Evolutionary conservation across 2,113 vertebrate genomes (phyloP).

Genomic region (Ascaphus truei): DNA sequence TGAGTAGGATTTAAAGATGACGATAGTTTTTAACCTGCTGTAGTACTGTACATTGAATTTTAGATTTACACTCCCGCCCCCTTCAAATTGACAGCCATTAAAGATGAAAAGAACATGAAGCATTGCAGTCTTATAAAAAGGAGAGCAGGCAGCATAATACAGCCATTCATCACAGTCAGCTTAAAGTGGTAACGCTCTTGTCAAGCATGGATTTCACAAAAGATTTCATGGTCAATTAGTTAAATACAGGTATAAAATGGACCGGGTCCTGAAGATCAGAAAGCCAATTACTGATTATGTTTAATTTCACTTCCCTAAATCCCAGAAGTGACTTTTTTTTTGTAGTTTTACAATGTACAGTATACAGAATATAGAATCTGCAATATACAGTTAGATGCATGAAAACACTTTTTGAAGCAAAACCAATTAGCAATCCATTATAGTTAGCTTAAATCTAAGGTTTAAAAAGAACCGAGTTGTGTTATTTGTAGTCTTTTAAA

Average conservation of each 20-base stretch:
- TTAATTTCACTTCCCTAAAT: conserved; percentile 64
- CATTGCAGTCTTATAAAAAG: conserved; percentile 53
- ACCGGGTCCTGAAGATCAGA: conserved; percentile 58
- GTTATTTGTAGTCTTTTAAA: no score
- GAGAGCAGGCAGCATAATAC: conserved; percentile 48
- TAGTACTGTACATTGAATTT: conserved; percentile 38
- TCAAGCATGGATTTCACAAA: conserved; percentile 51
- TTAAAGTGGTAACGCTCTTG: conserved; percentile 47
- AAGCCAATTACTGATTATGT: conserved; percentile 66
- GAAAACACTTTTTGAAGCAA: conserved; percentile 34
- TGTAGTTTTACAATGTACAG: conserved; percentile 42
- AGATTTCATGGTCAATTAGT: conserved; percentile 73
- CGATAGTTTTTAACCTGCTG: background rate
- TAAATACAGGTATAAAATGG: conserved; percentile 67
- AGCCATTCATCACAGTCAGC: conserved; percentile 64
- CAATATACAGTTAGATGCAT: conserved; percentile 37
- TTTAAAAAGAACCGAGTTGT: background rate
- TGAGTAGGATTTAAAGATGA: background rate
- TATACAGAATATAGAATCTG: conserved; percentile 45
- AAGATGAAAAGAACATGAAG: conserved; percentile 49
- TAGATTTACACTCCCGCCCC: conserved; percentile 42
- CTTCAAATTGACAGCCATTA: conserved; percentile 47
- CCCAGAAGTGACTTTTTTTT: conserved; percentile 50
- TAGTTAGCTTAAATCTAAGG: conserved; percentile 15
- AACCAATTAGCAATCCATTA: conserved; percentile 34